These are phyloP conservation scores for Toxotes chatareus DNA, from an alignment of 2,113 vertebrate species.

Conservation along the genomic window DNA sequence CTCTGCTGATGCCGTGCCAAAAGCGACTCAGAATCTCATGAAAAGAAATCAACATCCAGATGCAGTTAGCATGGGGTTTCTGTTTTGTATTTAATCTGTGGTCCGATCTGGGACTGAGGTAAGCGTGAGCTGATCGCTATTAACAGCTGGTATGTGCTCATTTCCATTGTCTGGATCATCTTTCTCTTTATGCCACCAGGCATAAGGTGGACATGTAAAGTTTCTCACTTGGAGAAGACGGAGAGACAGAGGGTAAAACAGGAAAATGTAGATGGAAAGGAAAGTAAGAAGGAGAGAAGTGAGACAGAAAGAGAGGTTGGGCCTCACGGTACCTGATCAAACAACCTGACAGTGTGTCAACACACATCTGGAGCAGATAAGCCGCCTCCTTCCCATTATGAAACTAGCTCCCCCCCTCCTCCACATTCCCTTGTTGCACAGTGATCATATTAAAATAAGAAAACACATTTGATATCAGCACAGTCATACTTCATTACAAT, in stretches of 20 bases:
- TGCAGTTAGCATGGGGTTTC: constrained; percentile 65
- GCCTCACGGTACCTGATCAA: constrained; percentile 68
- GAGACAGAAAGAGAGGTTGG: constrained; percentile 20
- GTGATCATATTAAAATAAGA: constrained; percentile 54
- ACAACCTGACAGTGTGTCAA: constrained; percentile 62
- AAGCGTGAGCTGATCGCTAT: constrained; percentile 82
- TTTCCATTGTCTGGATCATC: constrained; percentile 76
- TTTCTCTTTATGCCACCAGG: too few species aligned
- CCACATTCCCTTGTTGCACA: constrained; percentile 34
- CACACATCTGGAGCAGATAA: constrained; percentile 79
- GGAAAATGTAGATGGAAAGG: neutral
- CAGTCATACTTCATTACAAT: constrained; percentile 43
- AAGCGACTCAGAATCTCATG: constrained; percentile 52
- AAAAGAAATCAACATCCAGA: constrained; percentile 64
- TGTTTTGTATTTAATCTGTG: constrained; percentile 74
- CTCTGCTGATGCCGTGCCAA: constrained; percentile 59
- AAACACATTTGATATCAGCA: constrained; percentile 53
- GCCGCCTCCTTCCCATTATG: constrained; percentile 21
- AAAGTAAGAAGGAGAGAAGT: neutral
- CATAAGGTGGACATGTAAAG: constrained; percentile 24
- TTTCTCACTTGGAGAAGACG: constrained; percentile 22
- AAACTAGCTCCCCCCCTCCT: constrained; percentile 27
- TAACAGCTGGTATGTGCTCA: constrained; percentile 81
- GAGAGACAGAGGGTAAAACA: constrained; percentile 14
- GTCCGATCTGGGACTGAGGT: constrained; percentile 77